Conservation (phyloP, 1,140 invertebrate genomes). For the Pomacea maculata region DNA sequence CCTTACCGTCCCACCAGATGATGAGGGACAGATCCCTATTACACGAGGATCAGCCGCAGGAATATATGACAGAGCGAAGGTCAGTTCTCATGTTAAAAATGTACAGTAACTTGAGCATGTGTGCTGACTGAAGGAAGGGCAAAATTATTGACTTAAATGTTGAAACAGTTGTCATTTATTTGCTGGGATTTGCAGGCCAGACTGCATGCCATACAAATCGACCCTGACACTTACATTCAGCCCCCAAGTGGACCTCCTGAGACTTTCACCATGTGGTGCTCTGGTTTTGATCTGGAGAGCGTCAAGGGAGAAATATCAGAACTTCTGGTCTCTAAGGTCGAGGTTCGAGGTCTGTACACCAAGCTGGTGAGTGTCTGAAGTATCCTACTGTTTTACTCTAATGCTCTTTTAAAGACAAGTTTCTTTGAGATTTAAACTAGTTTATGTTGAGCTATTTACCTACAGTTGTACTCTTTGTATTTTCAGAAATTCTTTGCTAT, state of each 20-base stretch:
- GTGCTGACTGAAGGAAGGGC: too few relatives aligned
- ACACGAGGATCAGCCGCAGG: conserved; percentile 26
- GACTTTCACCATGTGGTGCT: conserved; percentile 64
- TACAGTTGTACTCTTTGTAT: too few relatives aligned
- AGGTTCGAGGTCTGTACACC: conserved; percentile 65
- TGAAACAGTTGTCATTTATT: neutral
- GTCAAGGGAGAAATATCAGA: conserved; percentile 66
- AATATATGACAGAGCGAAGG: conserved; percentile 58
- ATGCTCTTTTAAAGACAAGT: too few relatives aligned
- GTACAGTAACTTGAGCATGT: neutral
- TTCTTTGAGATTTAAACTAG: too few relatives aligned
- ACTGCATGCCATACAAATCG: conserved; percentile 64
- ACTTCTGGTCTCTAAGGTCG: conserved; percentile 64
- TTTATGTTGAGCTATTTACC: too few relatives aligned
- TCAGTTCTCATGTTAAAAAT: conserved; percentile 22
- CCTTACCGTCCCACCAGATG: conserved; percentile 75
- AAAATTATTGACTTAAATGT: neutral
- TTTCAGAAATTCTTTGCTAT: neutral
- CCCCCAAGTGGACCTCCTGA: conserved; percentile 63
- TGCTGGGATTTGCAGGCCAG: conserved; percentile 54
- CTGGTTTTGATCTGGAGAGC: conserved; percentile 63
- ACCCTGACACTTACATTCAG: conserved; percentile 66
- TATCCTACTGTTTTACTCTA: neutral
- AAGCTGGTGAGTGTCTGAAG: conserved; percentile 60
- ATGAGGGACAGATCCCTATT: conserved; percentile 74